A percentile compares a stretch with the other conserved stretches of the same genome.
These are phyloP conservation scores for Epirrhoe alternata DNA, from an alignment of 2,888 invertebrate genomes.

Conservation along the genomic window DNA sequence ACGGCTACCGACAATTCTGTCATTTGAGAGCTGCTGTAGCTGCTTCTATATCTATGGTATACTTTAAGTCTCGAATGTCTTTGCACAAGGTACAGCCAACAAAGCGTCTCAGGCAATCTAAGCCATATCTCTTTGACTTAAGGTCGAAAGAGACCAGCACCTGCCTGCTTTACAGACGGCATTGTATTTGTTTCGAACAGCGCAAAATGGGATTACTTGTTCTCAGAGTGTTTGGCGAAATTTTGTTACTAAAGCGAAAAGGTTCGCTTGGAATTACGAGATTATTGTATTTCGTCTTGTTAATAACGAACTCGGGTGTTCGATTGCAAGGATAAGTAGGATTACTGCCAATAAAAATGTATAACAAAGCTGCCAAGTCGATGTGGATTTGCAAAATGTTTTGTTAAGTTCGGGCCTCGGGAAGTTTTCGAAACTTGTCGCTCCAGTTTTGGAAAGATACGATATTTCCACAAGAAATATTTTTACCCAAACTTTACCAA, in stretches of 20 bases:
- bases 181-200: constrained; percentile 54
- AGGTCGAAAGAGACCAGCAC: constrained; percentile 30
- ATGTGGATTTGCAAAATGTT: constrained; percentile 44
- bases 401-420: constrained; percentile 36
- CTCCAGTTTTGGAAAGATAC: constrained; percentile 16
- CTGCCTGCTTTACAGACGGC: constrained; percentile 44
- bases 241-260: constrained; percentile 55
- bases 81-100: constrained; percentile 30
- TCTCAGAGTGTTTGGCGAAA: constrained; percentile 52
- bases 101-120: constrained; percentile 19
- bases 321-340: constrained; percentile 48
- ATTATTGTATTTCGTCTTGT: constrained; percentile 52
- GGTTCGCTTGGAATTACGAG: constrained; percentile 53
- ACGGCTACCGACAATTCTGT: constrained; percentile 34
- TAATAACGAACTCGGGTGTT: constrained; percentile 53
- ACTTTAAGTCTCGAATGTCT: constrained; percentile 37
- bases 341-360: constrained; percentile 53
- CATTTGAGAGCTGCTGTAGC: constrained; percentile 28
- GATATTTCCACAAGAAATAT: constrained; percentile 6
- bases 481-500: neutral
- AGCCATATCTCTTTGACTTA: constrained; percentile 32
- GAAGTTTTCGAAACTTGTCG: constrained; percentile 24
- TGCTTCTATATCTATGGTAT: constrained; percentile 30
- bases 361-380: constrained; percentile 47
- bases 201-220: constrained; percentile 59